Evolutionary conservation across 2,113 vertebrate species (phyloP).

Genomic region (Noturus placidus): DNA sequence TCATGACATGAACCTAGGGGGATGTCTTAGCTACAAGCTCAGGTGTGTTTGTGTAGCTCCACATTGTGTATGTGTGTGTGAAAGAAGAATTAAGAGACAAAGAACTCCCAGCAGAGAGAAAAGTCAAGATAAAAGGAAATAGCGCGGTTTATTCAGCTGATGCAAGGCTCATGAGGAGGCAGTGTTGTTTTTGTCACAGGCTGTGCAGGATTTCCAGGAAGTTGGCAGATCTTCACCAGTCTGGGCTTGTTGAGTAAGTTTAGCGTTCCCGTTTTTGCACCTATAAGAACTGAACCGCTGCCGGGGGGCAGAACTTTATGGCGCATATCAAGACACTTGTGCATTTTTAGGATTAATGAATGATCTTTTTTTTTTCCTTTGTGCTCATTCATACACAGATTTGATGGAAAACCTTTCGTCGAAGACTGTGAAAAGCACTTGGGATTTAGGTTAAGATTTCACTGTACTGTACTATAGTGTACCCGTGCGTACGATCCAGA

Average conservation of each 20-base stretch:
- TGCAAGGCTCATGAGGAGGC: conserved; percentile 54
- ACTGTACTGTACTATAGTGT: background rate
- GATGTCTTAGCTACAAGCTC: conserved; percentile 63
- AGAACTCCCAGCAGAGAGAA: background rate
- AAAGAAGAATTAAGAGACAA: conserved; percentile 11
- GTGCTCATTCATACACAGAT: background rate
- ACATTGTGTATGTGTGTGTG: background rate
- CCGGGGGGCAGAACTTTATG: background rate
- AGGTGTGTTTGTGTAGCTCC: conserved; percentile 65
- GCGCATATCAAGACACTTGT: background rate
- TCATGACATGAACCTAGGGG: conserved; percentile 57
- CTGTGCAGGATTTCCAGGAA: conserved; percentile 68
- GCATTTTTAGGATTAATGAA: background rate
- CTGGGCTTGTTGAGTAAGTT: conserved; percentile 68
- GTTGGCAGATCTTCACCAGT: conserved; percentile 63
- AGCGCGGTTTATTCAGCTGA: conserved; percentile 40
- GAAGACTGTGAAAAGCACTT: background rate
- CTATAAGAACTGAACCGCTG: background rate
- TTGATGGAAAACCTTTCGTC: background rate
- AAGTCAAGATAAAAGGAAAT: background rate
- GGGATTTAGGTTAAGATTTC: background rate
- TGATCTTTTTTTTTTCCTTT: background rate
- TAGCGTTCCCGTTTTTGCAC: conserved; percentile 46
- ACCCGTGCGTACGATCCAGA: background rate
- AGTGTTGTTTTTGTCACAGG: conserved; percentile 40